Base-by-base conservation (phyloP, 2,113 vertebrate species). In the Eretmochelys imbricata region DNA sequence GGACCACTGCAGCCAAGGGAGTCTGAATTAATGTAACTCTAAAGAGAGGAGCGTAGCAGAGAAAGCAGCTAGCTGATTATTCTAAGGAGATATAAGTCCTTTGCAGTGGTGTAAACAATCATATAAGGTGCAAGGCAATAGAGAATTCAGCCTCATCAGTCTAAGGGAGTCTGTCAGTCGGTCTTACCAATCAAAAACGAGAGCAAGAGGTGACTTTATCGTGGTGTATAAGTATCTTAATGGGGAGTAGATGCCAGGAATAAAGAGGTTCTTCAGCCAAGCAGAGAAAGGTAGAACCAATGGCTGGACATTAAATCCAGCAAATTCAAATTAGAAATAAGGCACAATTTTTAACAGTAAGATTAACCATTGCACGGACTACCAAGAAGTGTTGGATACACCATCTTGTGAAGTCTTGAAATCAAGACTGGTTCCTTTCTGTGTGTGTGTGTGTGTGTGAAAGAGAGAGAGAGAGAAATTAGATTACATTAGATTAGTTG, bases 401-500 rank as follows among this genome's bases (percentile, higher is more conserved):
- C 22, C 72, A 49, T 59, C n/a, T 88, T 89, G 80, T 29, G 20
- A 80, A 96, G 17, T 46, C 84, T 81, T 5, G 3, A 53, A 29
- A 2, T 35, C 76, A 2, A 0, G 0, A 13, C 6, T 0, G 42
- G 81, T 54, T 31, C 76, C 48, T 0, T 59, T 59, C 57, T 29
- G 10, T 59, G 54, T 55, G 46, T 42, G 49, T 85, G 10, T 31
- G 54, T 55, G 16, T 54, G 20, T 22, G 53, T 1, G 53, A 54
- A 7, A 54, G 20, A 54, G 55, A 92, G 6, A 38, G n/a, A 22
- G 69, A 20, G 19, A 20, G 35, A 89, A 88, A 89, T 1, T 11
- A 72, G 85, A 3, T 8, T 90, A 6, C 31, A n/a, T 69, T 19
- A 82, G 72, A 4, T 82, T 20, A 10, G 5, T 80, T 76, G 38